These are phyloP conservation scores for Zoanthus solanderi DNA, from an alignment of 92 coral and sea anemone species.

Conservation along the genomic window DNA sequence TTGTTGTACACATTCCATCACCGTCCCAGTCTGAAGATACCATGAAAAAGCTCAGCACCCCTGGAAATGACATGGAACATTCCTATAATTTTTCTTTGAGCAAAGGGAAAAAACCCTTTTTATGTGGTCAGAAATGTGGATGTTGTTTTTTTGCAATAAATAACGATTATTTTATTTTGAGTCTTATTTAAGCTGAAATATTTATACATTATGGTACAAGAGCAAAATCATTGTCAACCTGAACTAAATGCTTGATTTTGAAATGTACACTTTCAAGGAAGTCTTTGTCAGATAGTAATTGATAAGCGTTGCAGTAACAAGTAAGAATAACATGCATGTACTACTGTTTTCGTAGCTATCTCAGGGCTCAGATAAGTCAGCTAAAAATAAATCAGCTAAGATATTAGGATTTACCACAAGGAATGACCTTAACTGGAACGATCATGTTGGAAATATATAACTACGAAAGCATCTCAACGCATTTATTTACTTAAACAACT, in stretches of 20 bases:
- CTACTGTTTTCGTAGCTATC: constrained; percentile 25
- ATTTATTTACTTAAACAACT: too few relatives aligned
- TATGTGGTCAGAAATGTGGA: constrained; percentile 3
- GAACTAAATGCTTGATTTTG: constrained; percentile 27
- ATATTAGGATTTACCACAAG: too few relatives aligned
- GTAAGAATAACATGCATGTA: constrained; percentile 37
- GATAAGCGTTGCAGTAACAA: constrained; percentile 23
- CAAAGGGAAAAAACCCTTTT: not conserved
- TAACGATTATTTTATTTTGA: constrained; percentile 10
- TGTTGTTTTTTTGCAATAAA: constrained; percentile 19
- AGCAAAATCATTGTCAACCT: constrained; percentile 21
- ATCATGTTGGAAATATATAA: too few relatives aligned
- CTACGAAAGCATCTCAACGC: too few relatives aligned
- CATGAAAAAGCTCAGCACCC: too few relatives aligned
- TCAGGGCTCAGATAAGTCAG: not conserved
- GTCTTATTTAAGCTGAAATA: constrained; percentile 38
- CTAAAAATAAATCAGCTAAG: too few relatives aligned
- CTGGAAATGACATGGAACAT: too few relatives aligned
- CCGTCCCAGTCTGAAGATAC: too few relatives aligned
- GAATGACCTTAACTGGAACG: too few relatives aligned
- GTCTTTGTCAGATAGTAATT: constrained; percentile 30
- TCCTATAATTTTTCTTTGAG: too few relatives aligned
- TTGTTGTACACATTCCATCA: too few relatives aligned
- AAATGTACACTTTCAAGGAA: constrained; percentile 43
- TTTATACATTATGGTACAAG: constrained; percentile 21